Evolutionary conservation across 2,113 vertebrate species (phyloP).

Genomic region (Chionodraco myersi): DNA sequence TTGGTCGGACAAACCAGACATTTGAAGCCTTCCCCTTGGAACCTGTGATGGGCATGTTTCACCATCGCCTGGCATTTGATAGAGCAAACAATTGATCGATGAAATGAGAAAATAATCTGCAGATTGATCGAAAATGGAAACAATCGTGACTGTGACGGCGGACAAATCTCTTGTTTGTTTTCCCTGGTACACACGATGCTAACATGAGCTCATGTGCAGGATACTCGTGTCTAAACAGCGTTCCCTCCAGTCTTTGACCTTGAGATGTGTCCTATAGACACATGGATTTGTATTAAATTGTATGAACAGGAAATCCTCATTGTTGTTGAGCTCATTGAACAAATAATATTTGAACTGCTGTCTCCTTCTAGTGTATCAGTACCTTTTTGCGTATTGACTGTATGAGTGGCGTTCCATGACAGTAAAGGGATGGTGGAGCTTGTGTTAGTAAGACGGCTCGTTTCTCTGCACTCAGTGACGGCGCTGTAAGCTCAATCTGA

Average conservation of each 20-base stretch:
- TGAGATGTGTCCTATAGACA: slow-evolving; percentile 44
- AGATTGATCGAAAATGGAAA: not conserved
- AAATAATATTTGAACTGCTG: slow-evolving; percentile 15
- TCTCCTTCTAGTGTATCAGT: slow-evolving; percentile 6
- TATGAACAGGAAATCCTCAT: not conserved
- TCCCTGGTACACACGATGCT: not conserved
- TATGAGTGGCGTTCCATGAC: not conserved
- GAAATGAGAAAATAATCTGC: not conserved
- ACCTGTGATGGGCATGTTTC: not conserved
- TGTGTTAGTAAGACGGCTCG: slow-evolving; percentile 41
- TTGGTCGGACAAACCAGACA: not conserved
- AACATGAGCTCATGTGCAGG: slow-evolving; percentile 3
- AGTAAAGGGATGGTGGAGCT: slow-evolving; percentile 1
- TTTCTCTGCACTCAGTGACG: slow-evolving; percentile 42
- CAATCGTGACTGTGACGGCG: not conserved
- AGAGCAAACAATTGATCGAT: not conserved
- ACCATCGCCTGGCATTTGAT: not conserved
- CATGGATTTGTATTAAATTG: slow-evolving; percentile 6
- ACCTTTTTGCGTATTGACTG: slow-evolving; percentile 23
- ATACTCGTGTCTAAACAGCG: slow-evolving; percentile 17
- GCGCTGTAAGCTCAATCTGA: slow-evolving; percentile 63
- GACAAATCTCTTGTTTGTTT: slow-evolving; percentile 13
- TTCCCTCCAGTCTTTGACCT: slow-evolving; percentile 28
- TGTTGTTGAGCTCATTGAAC: slow-evolving; percentile 7
- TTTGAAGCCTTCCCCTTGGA: not conserved